Base-by-base conservation (phyloP, 2,797 vertebrate species). In the Spheniscus humboldti region DNA sequence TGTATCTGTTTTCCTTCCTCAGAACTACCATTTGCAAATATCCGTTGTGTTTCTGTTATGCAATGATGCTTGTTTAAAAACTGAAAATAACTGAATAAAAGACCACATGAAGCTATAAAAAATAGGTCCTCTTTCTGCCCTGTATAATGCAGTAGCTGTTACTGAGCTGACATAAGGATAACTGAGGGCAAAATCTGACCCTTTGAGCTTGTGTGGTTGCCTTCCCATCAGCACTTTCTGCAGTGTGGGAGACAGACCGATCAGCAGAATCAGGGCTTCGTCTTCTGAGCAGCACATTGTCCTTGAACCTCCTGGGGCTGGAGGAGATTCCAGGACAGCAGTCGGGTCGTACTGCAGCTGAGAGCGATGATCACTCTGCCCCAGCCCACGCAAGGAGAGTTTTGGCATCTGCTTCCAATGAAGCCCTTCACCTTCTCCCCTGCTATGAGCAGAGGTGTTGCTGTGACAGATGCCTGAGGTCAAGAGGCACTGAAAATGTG, bases 311-410 rank as follows among this genome's bases (percentile, higher is more conserved):
- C 47, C 41, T 84, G 52, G 56, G 76, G 31, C n/a, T 92, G 63
- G 72, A 89, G 78, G 73, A 73, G 72, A 90, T 93, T 95, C 75
- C 59, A 88, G 94, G 68, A 76, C 56, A 94, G 69, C 66, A 86
- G 56, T 86, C 30, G 39, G 79, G 75, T 86, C 10, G 5, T 64
- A 59, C 43, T 0, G 1, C 64, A 81, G 37, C 59, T 83, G 68
- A 88, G 56, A 84, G 48, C 15, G 59, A 69, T 94, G 84, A 86
- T 88, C 80, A 33, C 48, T 73, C 47, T 83, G 69, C 60, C 76
- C 35, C 48, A 94, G 71, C 74, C 63, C 68, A 86, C 0, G 0
- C 67, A 76, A 63, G 56, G 73, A 88, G 86, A 28, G 6, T 88
- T 96, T 86, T 92, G 87, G 67, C 59, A 82, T 84, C 91, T 92